Percentiles rank a stretch among this genome's conserved stretches.
Conservation (phyloP, 2,888 invertebrate species). For the Plemyria rubiginata region DNA sequence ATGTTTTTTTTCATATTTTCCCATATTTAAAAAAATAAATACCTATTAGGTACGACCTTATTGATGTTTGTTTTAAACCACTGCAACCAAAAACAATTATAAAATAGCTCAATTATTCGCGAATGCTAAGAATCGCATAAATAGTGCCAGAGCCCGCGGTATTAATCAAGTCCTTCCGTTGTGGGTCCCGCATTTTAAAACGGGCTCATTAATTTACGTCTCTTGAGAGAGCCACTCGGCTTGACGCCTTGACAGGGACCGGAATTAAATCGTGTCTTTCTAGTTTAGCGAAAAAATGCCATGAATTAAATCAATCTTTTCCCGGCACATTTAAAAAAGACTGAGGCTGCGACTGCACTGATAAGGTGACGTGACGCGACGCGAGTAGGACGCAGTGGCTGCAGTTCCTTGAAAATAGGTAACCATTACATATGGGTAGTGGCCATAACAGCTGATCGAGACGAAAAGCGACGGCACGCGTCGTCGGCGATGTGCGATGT, state of each 20-base stretch:
- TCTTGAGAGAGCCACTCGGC: slow-evolving; percentile 38
- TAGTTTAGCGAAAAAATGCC: slow-evolving; percentile 16
- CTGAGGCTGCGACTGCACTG: too few relatives aligned
- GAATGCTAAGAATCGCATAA: slow-evolving; percentile 39
- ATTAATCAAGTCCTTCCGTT: slow-evolving; percentile 58
- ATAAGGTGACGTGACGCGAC: too few relatives aligned
- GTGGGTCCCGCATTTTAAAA: slow-evolving; percentile 57
- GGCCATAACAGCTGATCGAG: too few relatives aligned
- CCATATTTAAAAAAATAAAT: too few relatives aligned
- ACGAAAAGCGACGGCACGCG: too few relatives aligned
- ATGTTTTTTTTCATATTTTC: too few relatives aligned
- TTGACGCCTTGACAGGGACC: slow-evolving; percentile 35
- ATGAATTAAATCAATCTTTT: too few relatives aligned
- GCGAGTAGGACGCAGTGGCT: too few relatives aligned
- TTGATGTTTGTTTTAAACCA: not conserved
- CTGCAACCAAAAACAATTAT: not conserved
- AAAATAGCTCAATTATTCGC: slow-evolving; percentile 4
- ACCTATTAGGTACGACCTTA: not conserved
- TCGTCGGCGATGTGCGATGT: too few relatives aligned
- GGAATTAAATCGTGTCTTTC: slow-evolving; percentile 41
- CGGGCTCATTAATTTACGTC: slow-evolving; percentile 62
- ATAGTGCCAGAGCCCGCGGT: slow-evolving; percentile 44
- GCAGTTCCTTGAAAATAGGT: too few relatives aligned
- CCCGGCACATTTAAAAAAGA: too few relatives aligned
- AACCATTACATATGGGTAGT: too few relatives aligned